These are phyloP conservation scores for Syngnathoides biaculeatus DNA, from an alignment of 2,113 vertebrate genomes.

Conservation along the genomic window DNA sequence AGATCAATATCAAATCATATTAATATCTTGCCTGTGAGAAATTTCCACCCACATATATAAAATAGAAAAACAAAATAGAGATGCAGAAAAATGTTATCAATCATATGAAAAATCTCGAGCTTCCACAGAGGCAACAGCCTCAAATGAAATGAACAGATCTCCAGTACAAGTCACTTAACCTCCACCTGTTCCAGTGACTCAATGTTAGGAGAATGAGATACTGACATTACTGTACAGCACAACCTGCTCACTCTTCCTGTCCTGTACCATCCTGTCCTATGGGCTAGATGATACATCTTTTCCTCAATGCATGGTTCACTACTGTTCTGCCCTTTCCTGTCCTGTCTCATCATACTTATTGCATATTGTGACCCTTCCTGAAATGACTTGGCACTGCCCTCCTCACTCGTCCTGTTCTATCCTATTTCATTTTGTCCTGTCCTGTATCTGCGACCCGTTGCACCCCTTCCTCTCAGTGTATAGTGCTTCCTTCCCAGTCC, in stretches of 20 bases:
- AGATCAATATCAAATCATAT: constrained; percentile 60
- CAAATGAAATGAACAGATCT: constrained; percentile 52
- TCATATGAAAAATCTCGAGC: constrained; percentile 51
- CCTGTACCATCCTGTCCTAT: background rate
- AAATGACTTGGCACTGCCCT: background rate
- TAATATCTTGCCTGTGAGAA: constrained; percentile 34
- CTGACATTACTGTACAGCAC: background rate
- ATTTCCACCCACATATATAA: constrained; percentile 4
- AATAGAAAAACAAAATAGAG: constrained; percentile 10
- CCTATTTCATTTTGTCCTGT: background rate
- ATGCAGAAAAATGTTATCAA: constrained; percentile 39
- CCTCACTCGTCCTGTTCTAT: background rate
- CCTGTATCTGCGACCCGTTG: no score
- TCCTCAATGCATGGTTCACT: background rate
- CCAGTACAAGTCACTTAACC: constrained; percentile 55
- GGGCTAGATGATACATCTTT: rapidly evolving
- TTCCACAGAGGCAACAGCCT: constrained; percentile 42
- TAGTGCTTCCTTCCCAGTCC: no score
- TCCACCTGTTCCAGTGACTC: constrained; percentile 48
- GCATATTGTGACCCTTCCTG: background rate
- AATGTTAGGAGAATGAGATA: constrained; percentile 14
- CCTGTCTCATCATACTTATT: background rate
- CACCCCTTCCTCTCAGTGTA: no score
- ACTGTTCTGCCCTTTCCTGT: background rate
- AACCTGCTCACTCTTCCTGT: background rate